Evolutionary conservation across 1,140 invertebrate genomes (phyloP), one percentile per base, ranked within the genome.

Genomic region (Lepidurus apus): DNA sequence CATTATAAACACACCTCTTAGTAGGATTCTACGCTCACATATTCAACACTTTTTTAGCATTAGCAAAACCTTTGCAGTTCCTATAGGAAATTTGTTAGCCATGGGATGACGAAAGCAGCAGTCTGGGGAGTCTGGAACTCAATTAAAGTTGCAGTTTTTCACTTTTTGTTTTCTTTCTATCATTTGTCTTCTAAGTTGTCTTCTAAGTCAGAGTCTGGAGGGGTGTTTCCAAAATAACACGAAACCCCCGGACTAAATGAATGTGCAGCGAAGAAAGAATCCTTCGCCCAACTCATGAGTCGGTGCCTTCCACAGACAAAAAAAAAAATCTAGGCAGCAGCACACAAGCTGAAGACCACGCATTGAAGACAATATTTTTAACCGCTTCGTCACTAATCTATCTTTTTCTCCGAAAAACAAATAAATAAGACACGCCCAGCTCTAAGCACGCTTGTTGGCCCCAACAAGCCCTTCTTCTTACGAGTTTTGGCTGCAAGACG

Each of bases 191-290:
- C 2, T 34, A 21, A 17, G 13, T 21, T 65, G 9, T 13, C 21
- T 13, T 17, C 21, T n/a, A 65, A 65, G n/a, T 21, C 53, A 0
- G n/a, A 13, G 9, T 65, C 21, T 65, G 4, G 53, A 65, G 8
- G 53, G 53, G 53, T 65, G 53, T 65, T 65, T 65, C 53, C 53
- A 65, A 65, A 65, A 65, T 65, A 65, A 65, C 53, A 65, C 53
- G 7, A 65, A 11, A 65, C 53, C 17, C 21, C 21, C 53, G 45
- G 8, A 65, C 9, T 65, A 65, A 65, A 65, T 65, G 53, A 65
- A 65, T 65, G 53, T 65, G 13, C 53, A 65, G 53, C 21, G 4
- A 34, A 34, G 34, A 34, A 34, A 34, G 34, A 34, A 34, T 34
- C 34, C 34, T 3, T 34, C 34, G 34, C 34, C 34, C 34, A 34